Conservation (phyloP, 2,113 vertebrate species). For the Globicephala melas region DNA sequence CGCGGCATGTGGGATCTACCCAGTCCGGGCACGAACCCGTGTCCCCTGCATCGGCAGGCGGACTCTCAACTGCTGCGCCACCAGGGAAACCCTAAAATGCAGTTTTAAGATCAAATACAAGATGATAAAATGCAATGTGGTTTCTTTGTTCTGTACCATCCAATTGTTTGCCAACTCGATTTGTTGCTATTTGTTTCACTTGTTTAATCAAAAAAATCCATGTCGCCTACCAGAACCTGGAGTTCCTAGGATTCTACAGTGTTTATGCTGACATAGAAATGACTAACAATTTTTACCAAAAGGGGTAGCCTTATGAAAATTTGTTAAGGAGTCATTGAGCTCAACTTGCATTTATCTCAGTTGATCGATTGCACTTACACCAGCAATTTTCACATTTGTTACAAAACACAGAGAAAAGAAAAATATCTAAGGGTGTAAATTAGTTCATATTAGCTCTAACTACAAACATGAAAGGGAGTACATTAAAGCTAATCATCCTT, state of each 20-base stretch:
- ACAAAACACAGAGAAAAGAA: conserved; percentile 66
- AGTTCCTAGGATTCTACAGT: conserved; percentile 9
- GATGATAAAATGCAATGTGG: neutral
- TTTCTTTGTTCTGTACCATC: conserved; percentile 33
- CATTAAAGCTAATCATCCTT: conserved; percentile 75
- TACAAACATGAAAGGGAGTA: conserved; percentile 72
- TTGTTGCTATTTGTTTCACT: conserved; percentile 34
- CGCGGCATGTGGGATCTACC: too few species aligned
- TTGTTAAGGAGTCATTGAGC: conserved; percentile 70
- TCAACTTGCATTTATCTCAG: conserved; percentile 66
- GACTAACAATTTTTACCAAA: conserved; percentile 42
- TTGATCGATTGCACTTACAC: conserved; percentile 71
- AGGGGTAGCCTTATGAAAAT: conserved; percentile 46
- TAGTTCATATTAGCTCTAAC: conserved; percentile 74
- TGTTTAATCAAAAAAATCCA: conserved; percentile 59
- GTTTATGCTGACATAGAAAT: conserved; percentile 51
- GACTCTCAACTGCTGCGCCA: too few species aligned
- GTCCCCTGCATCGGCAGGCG: too few species aligned
- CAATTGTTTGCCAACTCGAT: conserved; percentile 38
- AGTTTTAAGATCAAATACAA: conserved; percentile 31
- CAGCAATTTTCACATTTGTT: conserved; percentile 75
- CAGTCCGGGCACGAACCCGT: too few species aligned
- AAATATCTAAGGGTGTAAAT: conserved; percentile 72
- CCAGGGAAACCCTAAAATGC: neutral
- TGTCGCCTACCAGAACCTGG: neutral